phyloP scores from a whole-genome alignment of 2,113 vertebrate species.

The Heliornis fulica region DNA sequence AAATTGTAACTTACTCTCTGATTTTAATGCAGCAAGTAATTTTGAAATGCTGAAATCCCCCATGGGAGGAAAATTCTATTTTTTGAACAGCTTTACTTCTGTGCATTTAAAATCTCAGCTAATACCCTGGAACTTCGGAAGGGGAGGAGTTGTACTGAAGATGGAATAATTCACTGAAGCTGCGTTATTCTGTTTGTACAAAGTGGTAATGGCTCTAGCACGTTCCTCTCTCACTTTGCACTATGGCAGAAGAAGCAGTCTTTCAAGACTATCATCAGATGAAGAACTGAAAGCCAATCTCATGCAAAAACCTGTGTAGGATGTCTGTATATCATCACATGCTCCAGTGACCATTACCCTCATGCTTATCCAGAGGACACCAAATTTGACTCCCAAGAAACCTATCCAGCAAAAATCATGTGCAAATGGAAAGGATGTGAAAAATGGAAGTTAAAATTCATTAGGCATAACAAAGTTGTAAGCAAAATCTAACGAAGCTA shows the following conservation, averaged over 20 bases:
- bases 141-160: background rate
- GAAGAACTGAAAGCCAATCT: background rate
- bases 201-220: background rate
- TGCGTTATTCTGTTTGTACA: background rate
- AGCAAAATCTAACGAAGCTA: background rate
- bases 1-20: background rate
- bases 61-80: background rate
- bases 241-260: background rate
- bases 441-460: background rate
- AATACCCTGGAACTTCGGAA: background rate
- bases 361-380: background rate
- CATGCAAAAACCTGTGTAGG: background rate
- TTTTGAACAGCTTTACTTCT: conserved; percentile 52
- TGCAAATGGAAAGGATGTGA: background rate
- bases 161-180: background rate
- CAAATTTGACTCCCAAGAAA: background rate
- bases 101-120: conserved; percentile 7
- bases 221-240: background rate
- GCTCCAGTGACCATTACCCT: background rate
- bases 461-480: background rate
- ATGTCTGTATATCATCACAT: background rate
- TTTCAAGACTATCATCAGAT: background rate
- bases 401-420: background rate
- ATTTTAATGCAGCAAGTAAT: background rate
- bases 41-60: background rate